Evolutionary conservation across 2,888 invertebrate genomes (phyloP).

Genomic region (Dasypogon diadema): DNA sequence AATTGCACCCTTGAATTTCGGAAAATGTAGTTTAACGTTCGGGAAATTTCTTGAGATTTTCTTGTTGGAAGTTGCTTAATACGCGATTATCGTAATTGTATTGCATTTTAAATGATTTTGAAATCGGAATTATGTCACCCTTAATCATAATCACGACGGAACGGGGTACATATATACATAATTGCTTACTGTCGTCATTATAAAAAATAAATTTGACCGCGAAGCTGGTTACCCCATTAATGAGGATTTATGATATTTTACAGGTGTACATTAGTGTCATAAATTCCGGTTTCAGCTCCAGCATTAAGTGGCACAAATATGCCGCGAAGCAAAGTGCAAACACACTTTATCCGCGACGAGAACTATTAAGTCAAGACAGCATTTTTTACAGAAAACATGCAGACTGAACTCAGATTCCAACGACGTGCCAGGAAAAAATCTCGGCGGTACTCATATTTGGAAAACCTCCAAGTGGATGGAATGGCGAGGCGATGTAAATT

Average conservation of each 20-base stretch:
- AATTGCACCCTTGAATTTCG: too few relatives aligned
- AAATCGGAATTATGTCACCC: too few relatives aligned
- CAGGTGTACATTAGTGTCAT: slow-evolving; percentile 34
- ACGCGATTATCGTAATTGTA: too few relatives aligned
- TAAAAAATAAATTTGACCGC: slow-evolving; percentile 27
- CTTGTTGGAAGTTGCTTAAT: too few relatives aligned
- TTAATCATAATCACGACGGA: too few relatives aligned
- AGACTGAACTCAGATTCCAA: slow-evolving; percentile 25
- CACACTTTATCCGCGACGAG: slow-evolving; percentile 14
- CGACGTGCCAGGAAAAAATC: slow-evolving; percentile 27
- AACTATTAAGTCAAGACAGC: slow-evolving; percentile 32
- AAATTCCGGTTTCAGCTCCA: slow-evolving; percentile 33
- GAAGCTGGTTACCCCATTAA: slow-evolving; percentile 21
- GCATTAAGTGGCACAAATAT: slow-evolving; percentile 1
- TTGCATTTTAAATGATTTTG: too few relatives aligned
- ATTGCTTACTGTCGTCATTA: slow-evolving; percentile 21
- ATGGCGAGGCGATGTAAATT: slow-evolving; percentile 15
- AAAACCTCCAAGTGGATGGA: slow-evolving; percentile 21
- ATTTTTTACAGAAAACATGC: slow-evolving; percentile 23
- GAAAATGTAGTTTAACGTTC: too few relatives aligned
- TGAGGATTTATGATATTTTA: slow-evolving; percentile 26
- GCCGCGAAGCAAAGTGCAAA: neutral
- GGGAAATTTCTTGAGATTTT: too few relatives aligned
- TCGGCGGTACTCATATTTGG: slow-evolving; percentile 23
- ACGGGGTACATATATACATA: neutral